These are phyloP conservation scores for Drosophila borealis DNA, from an alignment of 2,888 invertebrate species.

Conservation along the genomic window DNA sequence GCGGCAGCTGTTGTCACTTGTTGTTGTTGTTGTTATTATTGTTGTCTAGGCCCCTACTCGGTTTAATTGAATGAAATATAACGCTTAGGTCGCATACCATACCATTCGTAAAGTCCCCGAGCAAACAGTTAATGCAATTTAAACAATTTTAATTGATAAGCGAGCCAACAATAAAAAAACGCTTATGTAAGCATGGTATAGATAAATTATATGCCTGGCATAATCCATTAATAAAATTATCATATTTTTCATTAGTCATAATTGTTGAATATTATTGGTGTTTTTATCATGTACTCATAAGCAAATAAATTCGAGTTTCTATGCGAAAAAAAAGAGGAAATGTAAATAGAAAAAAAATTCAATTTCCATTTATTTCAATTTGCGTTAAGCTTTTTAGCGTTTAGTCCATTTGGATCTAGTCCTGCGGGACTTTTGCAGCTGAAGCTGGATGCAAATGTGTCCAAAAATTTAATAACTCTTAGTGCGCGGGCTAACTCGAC, in stretches of 20 bases:
- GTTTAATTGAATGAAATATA: constrained; percentile 75
- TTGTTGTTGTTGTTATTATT: constrained; percentile 23
- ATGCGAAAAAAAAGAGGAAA: neutral
- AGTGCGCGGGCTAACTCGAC: constrained; percentile 43
- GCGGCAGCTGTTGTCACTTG: constrained; percentile 33
- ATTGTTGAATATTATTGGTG: constrained; percentile 39
- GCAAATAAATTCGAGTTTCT: constrained; percentile 7
- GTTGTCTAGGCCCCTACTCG: constrained; percentile 44
- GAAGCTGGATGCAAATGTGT: constrained; percentile 60
- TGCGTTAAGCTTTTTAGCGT: constrained; percentile 59
- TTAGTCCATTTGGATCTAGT: constrained; percentile 35
- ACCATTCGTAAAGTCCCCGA: constrained; percentile 12
- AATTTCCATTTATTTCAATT: constrained; percentile 72
- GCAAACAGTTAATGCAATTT: constrained; percentile 76
- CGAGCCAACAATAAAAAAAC: constrained; percentile 51
- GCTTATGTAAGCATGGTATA: constrained; percentile 26
- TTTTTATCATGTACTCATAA: neutral
- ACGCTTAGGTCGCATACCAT: constrained; percentile 64
- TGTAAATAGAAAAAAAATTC: constrained; percentile 29
- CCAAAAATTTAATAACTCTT: constrained; percentile 75
- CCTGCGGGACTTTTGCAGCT: constrained; percentile 30
- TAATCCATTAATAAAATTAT: constrained; percentile 80
- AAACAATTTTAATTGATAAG: constrained; percentile 77
- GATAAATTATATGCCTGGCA: constrained; percentile 52
- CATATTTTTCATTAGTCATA: constrained; percentile 65